Evolutionary conservation across 1,140 invertebrate species (phyloP).

Genomic region (Aphidius ervi): DNA sequence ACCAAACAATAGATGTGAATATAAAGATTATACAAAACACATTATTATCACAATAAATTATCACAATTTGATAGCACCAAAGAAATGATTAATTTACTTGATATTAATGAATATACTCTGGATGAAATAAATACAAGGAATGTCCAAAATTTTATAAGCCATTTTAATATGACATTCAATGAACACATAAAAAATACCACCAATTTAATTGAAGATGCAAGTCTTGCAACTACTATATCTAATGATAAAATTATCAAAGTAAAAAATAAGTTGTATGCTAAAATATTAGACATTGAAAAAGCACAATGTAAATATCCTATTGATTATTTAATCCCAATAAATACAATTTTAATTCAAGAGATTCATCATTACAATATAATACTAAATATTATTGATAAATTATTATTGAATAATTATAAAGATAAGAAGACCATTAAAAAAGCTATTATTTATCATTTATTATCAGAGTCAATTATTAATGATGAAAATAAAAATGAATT

Average conservation of each 20-base stretch:
- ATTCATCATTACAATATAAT: conserved; percentile 58
- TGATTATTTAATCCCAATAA: conserved; percentile 59
- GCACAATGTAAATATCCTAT: conserved; percentile 54
- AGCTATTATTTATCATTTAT: conserved; percentile 53
- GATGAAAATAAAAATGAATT: conserved; percentile 28
- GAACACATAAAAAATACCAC: too few relatives aligned
- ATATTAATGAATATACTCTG: conserved; percentile 62
- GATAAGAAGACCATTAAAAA: conserved; percentile 54
- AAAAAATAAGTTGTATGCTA: conserved; percentile 52
- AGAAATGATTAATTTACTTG: conserved; percentile 58
- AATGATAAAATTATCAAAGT: conserved; percentile 45
- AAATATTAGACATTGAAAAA: conserved; percentile 50
- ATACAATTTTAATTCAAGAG: conserved; percentile 63
- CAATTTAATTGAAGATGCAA: too few relatives aligned
- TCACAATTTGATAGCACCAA: conserved; percentile 30
- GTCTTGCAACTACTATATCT: too few relatives aligned
- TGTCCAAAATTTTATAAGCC: conserved; percentile 50
- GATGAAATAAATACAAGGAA: conserved; percentile 58
- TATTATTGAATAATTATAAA: conserved; percentile 58
- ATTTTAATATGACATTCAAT: too few relatives aligned
- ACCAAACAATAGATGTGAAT: conserved; percentile 55
- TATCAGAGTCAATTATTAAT: conserved; percentile 54
- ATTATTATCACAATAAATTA: conserved; percentile 59
- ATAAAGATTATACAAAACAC: conserved; percentile 64
- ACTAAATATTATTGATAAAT: conserved; percentile 47